Conservation (phyloP, 1,140 invertebrate genomes). For the Rhysida immarginata region DNA sequence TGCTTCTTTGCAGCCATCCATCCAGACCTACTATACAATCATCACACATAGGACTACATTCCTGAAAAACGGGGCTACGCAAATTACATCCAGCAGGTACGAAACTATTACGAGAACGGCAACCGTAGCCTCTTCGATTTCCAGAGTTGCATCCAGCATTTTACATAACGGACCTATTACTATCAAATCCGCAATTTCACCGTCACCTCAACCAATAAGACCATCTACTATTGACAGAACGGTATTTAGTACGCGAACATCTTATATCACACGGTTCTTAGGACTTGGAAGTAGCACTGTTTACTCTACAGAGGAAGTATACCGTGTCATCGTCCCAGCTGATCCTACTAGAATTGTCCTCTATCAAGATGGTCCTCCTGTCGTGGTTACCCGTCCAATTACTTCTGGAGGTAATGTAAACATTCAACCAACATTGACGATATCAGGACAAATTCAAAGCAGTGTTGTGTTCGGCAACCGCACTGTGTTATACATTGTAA, state of each 20-base stretch:
- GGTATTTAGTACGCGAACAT: background rate
- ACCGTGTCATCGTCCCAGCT: background rate
- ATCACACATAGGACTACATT: slow-evolving; percentile 9
- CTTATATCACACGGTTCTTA: background rate
- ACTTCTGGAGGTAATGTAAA: background rate
- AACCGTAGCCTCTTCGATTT: background rate
- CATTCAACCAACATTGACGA: background rate
- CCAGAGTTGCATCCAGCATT: too few relatives aligned
- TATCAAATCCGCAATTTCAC: too few relatives aligned
- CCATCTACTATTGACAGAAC: background rate
- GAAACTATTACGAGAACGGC: background rate
- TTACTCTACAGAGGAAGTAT: background rate
- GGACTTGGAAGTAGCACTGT: background rate
- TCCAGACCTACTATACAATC: background rate
- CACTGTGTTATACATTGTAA: slow-evolving; percentile 1
- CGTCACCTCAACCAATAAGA: background rate
- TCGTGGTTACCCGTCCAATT: too few relatives aligned
- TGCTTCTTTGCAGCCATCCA: background rate
- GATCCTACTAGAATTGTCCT: background rate
- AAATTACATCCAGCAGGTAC: background rate
- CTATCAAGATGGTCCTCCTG: slow-evolving; percentile 5
- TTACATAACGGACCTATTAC: too few relatives aligned
- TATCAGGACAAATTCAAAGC: background rate
- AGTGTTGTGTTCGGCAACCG: background rate
- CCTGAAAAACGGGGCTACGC: background rate